Conservation (phyloP, 2,113 vertebrate species). For the Pyrgilauda ruficollis region DNA sequence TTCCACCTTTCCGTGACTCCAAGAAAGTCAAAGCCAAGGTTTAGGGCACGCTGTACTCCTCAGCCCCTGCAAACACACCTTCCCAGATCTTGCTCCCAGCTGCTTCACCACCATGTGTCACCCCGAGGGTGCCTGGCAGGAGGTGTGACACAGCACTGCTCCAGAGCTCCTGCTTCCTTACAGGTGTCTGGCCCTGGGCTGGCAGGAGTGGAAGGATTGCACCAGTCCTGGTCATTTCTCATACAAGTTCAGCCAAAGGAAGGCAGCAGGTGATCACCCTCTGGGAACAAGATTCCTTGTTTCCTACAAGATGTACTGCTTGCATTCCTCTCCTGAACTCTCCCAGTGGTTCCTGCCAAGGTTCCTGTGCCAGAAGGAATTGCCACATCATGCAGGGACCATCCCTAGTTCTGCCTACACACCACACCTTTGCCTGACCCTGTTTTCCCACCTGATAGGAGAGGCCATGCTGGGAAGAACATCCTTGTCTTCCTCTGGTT, state of each 20-base stretch:
- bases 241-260: background rate
- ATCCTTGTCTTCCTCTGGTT: background rate
- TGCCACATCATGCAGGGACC: background rate
- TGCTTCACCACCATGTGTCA: background rate
- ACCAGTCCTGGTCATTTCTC: background rate
- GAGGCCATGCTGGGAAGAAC: background rate
- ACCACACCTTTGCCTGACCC: background rate
- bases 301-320: background rate
- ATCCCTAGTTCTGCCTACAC: background rate
- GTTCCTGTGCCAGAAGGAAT: background rate
- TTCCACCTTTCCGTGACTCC: background rate
- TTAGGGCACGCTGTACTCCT: background rate
- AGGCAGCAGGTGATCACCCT: background rate
- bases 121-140: background rate
- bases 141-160: background rate
- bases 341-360: background rate
- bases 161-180: background rate
- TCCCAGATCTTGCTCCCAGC: background rate
- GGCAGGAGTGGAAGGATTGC: background rate
- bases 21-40: background rate
- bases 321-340: background rate
- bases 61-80: background rate
- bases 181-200: background rate
- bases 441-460: background rate
- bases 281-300: background rate